Evolutionary conservation across 2,113 vertebrate genomes (phyloP).

Genomic region (Climacteris rufus): DNA sequence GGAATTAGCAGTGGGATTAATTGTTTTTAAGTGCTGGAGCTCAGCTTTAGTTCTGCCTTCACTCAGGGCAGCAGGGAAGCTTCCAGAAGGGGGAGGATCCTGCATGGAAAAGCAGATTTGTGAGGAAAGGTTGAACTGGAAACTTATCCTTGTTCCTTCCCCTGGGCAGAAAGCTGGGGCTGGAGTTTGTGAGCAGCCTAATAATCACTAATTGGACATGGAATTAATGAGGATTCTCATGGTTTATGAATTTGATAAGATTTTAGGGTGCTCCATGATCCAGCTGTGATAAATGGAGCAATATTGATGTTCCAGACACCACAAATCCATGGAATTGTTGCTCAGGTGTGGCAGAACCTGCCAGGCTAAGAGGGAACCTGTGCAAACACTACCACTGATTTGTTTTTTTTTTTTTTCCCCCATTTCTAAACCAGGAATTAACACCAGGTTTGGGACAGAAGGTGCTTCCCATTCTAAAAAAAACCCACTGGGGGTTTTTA

Average conservation of each 20-base stretch:
- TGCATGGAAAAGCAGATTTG: neutral
- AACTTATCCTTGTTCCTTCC: neutral
- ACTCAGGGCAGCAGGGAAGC: neutral
- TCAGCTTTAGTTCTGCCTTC: neutral
- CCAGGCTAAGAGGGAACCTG: neutral
- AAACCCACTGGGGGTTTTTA: neutral
- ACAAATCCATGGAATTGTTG: neutral
- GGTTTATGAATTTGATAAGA: neutral
- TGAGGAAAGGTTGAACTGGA: neutral
- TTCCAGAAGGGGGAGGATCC: neutral
- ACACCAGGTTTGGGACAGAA: neutral
- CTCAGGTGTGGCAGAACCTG: neutral
- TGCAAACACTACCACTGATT: neutral
- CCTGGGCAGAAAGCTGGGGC: neutral
- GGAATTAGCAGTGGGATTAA: neutral
- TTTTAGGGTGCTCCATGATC: neutral
- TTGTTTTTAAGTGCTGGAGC: neutral
- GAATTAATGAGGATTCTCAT: neutral
- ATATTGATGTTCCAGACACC: neutral
- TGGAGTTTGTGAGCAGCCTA: neutral
- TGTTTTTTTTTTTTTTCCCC: neutral
- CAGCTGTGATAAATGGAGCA: neutral
- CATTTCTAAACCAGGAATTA: neutral
- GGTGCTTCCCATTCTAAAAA: slow-evolving; percentile 24
- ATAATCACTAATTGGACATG: neutral